Conservation (phyloP, 23 tunicate species). For the Aplidium turbinatum region DNA sequence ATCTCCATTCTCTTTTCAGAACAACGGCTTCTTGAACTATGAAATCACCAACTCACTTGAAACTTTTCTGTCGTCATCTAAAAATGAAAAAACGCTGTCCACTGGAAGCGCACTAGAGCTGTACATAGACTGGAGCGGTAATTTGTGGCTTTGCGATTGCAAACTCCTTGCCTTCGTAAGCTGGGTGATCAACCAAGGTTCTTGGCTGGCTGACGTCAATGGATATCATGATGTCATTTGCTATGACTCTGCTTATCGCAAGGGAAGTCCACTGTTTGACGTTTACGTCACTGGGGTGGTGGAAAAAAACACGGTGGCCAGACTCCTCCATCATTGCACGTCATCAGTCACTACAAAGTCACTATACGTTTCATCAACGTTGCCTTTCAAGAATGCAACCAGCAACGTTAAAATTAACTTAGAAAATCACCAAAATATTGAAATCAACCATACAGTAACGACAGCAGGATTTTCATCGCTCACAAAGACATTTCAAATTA, state of each 20-base stretch:
- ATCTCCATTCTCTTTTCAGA: no score
- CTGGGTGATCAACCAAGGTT: conserved; percentile 32
- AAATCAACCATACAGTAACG: no score
- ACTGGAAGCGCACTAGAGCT: no score
- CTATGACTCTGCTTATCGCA: conserved; percentile 24
- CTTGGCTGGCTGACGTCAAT: conserved; percentile 30
- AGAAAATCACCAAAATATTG: no score
- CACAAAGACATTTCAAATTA: no score
- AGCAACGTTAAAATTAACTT: no score
- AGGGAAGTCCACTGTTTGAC: conserved; percentile 13
- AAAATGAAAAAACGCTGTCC: no score
- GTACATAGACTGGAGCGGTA: conserved; percentile 69
- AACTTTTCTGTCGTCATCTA: no score
- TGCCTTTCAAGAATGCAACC: not conserved
- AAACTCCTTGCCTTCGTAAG: conserved; percentile 35
- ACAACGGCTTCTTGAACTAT: no score
- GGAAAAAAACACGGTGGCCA: conserved; percentile 8
- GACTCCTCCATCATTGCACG: conserved; percentile 12
- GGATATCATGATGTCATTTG: conserved; percentile 65
- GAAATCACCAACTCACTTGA: no score
- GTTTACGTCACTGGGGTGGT: conserved; percentile 39
- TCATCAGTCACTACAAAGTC: not conserved
- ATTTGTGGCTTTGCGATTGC: conserved; percentile 68
- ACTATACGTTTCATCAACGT: not conserved
- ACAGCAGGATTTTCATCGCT: no score